These are phyloP conservation scores for Harpagoxenus sublaevis DNA, from an alignment of 2,888 invertebrate species.

Conservation along the genomic window DNA sequence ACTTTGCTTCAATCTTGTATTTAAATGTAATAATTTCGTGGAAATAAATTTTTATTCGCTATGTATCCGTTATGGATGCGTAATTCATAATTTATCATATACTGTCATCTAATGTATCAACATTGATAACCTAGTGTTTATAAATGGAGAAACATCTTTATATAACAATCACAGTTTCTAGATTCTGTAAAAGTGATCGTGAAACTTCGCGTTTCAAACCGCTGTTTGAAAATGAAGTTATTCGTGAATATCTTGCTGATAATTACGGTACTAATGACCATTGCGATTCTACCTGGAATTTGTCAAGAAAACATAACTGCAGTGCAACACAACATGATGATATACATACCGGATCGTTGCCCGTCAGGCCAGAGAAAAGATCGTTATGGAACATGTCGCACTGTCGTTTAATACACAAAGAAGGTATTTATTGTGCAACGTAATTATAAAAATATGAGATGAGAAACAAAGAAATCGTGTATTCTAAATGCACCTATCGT, in stretches of 20 bases:
- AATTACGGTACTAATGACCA: not conserved
- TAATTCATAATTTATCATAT: not conserved
- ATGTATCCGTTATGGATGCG: not conserved
- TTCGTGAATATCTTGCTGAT: not conserved
- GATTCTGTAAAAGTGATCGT: not conserved
- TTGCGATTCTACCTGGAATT: not conserved
- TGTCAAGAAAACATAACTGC: not conserved
- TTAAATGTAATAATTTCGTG: not conserved
- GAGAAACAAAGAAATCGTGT: not conserved
- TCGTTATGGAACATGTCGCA: not conserved
- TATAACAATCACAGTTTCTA: not conserved
- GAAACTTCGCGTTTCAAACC: not conserved
- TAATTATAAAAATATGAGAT: not conserved
- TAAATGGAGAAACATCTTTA: not conserved
- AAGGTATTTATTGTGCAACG: conserved; percentile 14
- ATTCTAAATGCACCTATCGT: not conserved
- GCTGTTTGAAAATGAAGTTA: not conserved
- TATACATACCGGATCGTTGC: not conserved
- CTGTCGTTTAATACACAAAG: not conserved
- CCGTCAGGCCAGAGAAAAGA: not conserved
- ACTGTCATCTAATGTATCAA: not conserved
- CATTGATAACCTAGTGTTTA: not conserved
- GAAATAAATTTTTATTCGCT: not conserved
- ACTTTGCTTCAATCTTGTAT: not conserved
- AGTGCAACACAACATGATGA: not conserved